Percentiles rank a stretch among this genome's conserved stretches.
These are phyloP conservation scores for Amiota minor DNA, from an alignment of 2,888 invertebrate genomes.

Conservation along the genomic window DNA sequence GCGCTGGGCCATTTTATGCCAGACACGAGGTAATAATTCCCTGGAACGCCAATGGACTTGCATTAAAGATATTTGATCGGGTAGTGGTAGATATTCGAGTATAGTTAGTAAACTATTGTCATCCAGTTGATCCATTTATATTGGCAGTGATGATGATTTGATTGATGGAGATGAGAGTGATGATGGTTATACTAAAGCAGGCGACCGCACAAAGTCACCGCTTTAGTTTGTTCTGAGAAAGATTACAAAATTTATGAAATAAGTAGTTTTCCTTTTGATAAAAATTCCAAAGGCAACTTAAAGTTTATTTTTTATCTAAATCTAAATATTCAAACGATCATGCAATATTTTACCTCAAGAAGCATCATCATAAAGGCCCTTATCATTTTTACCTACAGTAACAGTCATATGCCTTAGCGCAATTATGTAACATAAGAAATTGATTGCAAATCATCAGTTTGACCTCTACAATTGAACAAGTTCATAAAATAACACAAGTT, in stretches of 20 bases:
- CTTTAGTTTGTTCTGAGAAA: not conserved
- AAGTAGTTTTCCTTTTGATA: not conserved
- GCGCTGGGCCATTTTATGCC: not conserved
- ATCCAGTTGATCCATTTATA: constrained; percentile 1
- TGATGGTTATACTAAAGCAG: no score
- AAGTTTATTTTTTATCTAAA: not conserved
- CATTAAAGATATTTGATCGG: constrained; percentile 17
- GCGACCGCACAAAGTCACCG: no score
- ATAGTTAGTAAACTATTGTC: constrained; percentile 12
- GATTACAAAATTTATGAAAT: not conserved
- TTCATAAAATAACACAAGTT: no score
- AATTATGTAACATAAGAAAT: no score
- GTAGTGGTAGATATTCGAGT: not conserved
- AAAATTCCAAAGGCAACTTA: not conserved
- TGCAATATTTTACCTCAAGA: no score
- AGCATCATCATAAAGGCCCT: no score
- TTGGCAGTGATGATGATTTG: not conserved
- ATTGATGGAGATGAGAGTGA: no score
- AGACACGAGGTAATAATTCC: constrained; percentile 7
- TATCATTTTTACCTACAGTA: no score
- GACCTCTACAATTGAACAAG: no score
- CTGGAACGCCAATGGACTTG: constrained; percentile 16
- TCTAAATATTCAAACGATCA: no score
- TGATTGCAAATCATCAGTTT: no score
- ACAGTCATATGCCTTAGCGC: no score